Base-by-base conservation (phyloP, 2,888 invertebrate genomes). In the Epiblema foenella region DNA sequence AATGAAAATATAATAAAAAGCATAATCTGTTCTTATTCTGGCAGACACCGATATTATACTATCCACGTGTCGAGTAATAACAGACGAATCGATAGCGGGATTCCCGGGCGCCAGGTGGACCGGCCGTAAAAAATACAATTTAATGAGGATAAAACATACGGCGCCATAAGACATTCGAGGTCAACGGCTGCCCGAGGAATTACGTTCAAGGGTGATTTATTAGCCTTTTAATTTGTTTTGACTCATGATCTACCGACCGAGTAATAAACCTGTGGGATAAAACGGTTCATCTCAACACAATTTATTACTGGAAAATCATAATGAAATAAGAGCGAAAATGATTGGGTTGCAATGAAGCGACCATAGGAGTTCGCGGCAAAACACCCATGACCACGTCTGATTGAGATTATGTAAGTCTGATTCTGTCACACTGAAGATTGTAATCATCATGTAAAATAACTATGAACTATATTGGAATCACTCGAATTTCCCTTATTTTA, bases 71-170 rank as follows among this genome's bases (percentile, higher is more conserved):
- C 39, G 46, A 51, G 20, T 24, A 46, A 20, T 24, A 29, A 29
- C 49, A 37, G 58, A 51, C 33, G 39, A 20, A 69, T 69, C 64
- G 69, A 69, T 65, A 58, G 42, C n/a, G 33, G n/a, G n/a, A n/a
- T n/a, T n/a, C n/a, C n/a, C n/a, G n/a, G 37, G 51, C 51, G 12
- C 37, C 24, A 52, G 72, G 24, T 20, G 67, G 59, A 67, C 54
- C 46, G 67, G 17, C 58, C 69, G 58, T 71, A 60, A 67, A n/a
- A 24, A 67, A 49, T 56, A 60, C 54, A 60, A 70, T 60, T 60
- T 65, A 56, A 66, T 66, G 58, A 52, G 39, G 51, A 24, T 69
- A 42, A 54, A 42, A 64, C 64, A 56, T 60, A 29, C 56, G 33
- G 37, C n/a, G 12, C 20, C 42, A 37, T 49, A 42, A 67, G 60